phyloP scores from a whole-genome alignment of 2,797 vertebrate species.

The Scleropages formosus region DNA sequence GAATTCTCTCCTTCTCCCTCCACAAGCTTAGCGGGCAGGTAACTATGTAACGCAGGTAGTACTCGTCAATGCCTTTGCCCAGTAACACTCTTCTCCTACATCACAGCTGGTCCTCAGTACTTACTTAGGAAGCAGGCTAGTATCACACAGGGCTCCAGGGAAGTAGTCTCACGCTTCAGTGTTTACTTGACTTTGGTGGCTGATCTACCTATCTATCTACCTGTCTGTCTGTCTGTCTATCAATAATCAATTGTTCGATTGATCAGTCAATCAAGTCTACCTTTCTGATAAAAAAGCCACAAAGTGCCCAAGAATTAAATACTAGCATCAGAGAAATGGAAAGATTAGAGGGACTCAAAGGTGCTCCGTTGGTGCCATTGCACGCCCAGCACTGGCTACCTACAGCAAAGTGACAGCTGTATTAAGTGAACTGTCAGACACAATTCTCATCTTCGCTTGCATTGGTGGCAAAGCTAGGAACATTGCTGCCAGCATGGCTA shows the following conservation, averaged over 20 bases:
- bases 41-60: conserved; percentile 55
- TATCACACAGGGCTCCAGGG: conserved; percentile 49
- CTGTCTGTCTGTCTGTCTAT: neutral
- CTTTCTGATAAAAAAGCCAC: conserved; percentile 50
- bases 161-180: neutral
- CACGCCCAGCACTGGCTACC: conserved; percentile 13
- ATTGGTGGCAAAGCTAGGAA: neutral
- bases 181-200: neutral
- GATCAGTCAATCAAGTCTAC: no score
- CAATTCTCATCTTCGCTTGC: conserved; percentile 1
- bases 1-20: conserved; percentile 13
- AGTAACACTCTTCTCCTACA: no score
- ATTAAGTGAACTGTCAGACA: conserved; percentile 29
- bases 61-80: conserved; percentile 44
- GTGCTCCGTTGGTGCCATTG: neutral
- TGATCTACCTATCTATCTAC: no score
- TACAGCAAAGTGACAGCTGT: conserved; percentile 22
- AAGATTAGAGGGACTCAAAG: conserved; percentile 34
- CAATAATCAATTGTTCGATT: no score
- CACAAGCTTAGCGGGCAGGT: conserved; percentile 61
- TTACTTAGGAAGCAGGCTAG: conserved; percentile 27
- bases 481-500: neutral
- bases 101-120: conserved; percentile 56
- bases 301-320: conserved; percentile 67
- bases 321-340: conserved; percentile 43